Base-by-base conservation (phyloP, 2,797 vertebrate genomes). In the Labroides dimidiatus region DNA sequence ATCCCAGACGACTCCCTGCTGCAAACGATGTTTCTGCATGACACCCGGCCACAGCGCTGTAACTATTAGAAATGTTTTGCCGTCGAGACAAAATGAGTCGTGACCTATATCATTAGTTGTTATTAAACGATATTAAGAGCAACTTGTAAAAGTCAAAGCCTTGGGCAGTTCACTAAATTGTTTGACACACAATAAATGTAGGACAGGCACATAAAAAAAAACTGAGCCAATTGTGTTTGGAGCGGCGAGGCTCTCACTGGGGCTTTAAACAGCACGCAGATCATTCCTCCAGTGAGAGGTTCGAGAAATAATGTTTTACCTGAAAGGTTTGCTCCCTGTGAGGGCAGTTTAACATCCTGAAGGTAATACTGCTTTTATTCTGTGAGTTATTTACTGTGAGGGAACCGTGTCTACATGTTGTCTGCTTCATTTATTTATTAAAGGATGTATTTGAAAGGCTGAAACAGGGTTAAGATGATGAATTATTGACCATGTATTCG, bases 151-250 rank as follows among this genome's bases (percentile, higher is more conserved):
- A 91, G 89, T 91, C 85, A 85, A 92, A 91, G 92, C 94, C 93
- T 92, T 90, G 93, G 94, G 94, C 93, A 91, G 84, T 93, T 90
- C 81, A 89, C 91, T 92, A 94, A 94, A 94, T 95, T 81, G 91
- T 93, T 93, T 93, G 91, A 93, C 93, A 94, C 89, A 94, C 87
- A 93, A 91, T 92, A 85, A 94, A 95, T 94, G 92, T 95, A 94
- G 94, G 93, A 89, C 93, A 93, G 82, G 79, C 78, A 27, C 87
- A 84, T 86, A 82, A 84, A 84, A 82, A 87, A 88, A 87, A 88
- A 84, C 50, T 45, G 10, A 80, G 83, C 80, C 84, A 86, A 82
- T 87, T 81, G 85, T 93, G 85, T 91, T 90, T 91, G 82, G 78
- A 80, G 73, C 12, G 23, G 59, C 53, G 80, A 75, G 68, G 67